These are phyloP conservation scores for Acleris sparsana DNA, from an alignment of 2,888 invertebrate genomes.

Conservation along the genomic window DNA sequence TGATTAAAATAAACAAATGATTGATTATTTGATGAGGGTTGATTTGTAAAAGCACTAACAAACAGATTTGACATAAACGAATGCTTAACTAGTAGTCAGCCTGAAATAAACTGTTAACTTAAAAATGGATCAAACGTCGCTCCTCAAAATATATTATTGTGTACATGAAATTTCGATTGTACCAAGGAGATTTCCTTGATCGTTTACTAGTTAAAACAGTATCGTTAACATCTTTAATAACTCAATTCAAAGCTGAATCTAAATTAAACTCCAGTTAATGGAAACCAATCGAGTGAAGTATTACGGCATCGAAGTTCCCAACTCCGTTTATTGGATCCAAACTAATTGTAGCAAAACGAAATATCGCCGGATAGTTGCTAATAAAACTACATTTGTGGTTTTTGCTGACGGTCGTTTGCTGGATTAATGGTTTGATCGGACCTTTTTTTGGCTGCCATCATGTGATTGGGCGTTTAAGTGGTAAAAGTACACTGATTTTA, in stretches of 20 bases:
- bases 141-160: no score
- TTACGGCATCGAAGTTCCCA: conserved; percentile 23
- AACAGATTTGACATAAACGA: no score
- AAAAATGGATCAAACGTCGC: no score
- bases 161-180: no score
- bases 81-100: no score
- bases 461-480: background rate
- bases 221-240: conserved; percentile 14
- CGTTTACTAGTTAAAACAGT: background rate
- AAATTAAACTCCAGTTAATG: conserved; percentile 62
- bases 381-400: conserved; percentile 32
- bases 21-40: no score
- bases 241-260: conserved; percentile 20
- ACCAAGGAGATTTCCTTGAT: no score
- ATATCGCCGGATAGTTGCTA: conserved; percentile 25
- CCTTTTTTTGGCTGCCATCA: conserved; percentile 2
- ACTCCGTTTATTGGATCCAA: conserved; percentile 31
- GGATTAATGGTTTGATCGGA: conserved; percentile 24
- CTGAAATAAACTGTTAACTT: no score
- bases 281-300: conserved; percentile 42
- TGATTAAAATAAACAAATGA: no score
- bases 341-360: conserved; percentile 35
- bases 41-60: no score
- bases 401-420: conserved; percentile 15
- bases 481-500: background rate